Evolutionary conservation across 2,888 invertebrate species (phyloP), one percentile per base, ranked within the genome.

Genomic region (Cephus runcator): DNA sequence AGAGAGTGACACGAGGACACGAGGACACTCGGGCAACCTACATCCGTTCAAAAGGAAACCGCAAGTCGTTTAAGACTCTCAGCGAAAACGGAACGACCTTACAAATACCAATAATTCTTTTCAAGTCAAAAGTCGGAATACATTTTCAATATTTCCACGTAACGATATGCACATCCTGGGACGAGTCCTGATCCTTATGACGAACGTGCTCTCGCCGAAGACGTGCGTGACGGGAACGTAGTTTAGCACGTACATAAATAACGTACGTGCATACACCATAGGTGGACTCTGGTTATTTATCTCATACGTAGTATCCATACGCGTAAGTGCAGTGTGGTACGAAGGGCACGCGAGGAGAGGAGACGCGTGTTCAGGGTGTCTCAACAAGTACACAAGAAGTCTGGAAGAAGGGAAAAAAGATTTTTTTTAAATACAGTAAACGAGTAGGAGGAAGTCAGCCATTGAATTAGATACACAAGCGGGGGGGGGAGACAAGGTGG

Each of bases 221-320:
- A 56, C 56, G 56, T 23, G 9, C 56, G 23, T 2, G 56, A 23
- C 23, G 56, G 56, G 23, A 56, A 56, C 56, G 23, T 56, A 56
- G 23, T 23, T 56, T 23, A 56, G 23, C 56, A 56, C 23, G 56
- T 56, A 9, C 56, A 23, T 23, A 56, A 56, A 23, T 56, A 56
- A 56, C 23, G 56, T 56, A 56, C 56, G 23, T 56, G 56, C 56
- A 56, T 23, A 56, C 9, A 9, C 56, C 56, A 23, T 23, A 56
- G 23, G 56, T 56, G 56, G 23, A 56, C 56, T 56, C 56, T 56
- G 1, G 6, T 56, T 23, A 56, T 56, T 56, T 23, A 23, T 56
- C 56, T 56, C 56, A 23, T 56, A 56, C 56, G 56, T 56, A 56
- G 56, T 84, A 83, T 82, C 84, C 76, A 82, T 85, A 80, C 81